phyloP scores from a whole-genome alignment of 2,797 vertebrate species.

The Coluber constrictor region DNA sequence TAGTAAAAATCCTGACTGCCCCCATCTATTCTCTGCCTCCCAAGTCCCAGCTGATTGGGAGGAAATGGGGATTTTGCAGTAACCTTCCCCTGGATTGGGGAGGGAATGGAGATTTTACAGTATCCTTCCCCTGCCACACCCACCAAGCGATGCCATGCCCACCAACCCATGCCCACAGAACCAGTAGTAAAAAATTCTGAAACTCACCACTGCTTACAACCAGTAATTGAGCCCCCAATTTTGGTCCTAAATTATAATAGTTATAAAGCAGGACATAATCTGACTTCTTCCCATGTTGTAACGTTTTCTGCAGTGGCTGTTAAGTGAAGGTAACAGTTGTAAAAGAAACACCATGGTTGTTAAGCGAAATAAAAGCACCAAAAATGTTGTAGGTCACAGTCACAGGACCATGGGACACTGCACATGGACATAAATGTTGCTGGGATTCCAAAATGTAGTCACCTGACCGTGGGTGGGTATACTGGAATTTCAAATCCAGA shows the following conservation, averaged over 20 bases:
- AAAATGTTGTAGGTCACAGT: background rate
- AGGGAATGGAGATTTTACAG: too few relatives aligned
- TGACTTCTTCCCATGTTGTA: background rate
- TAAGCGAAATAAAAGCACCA: background rate
- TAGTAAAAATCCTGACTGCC: too few relatives aligned
- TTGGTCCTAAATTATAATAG: background rate
- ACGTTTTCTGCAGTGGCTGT: background rate
- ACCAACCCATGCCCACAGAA: too few relatives aligned
- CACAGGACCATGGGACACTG: background rate
- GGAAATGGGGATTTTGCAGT: too few relatives aligned
- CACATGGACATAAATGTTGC: background rate
- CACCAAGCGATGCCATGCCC: too few relatives aligned
- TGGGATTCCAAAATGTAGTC: background rate
- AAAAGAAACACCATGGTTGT: background rate
- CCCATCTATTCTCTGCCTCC: too few relatives aligned
- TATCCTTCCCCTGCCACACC: too few relatives aligned
- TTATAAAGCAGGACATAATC: background rate
- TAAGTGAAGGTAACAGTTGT: background rate
- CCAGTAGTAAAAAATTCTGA: too few relatives aligned
- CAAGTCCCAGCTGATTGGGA: too few relatives aligned
- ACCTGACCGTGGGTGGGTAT: background rate
- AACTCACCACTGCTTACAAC: background rate
- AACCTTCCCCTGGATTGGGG: too few relatives aligned
- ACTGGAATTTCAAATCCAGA: background rate
- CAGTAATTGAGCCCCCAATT: background rate